Evolutionary conservation across 2,797 vertebrate species (phyloP).

Genomic region (Leptatherina wallacei): DNA sequence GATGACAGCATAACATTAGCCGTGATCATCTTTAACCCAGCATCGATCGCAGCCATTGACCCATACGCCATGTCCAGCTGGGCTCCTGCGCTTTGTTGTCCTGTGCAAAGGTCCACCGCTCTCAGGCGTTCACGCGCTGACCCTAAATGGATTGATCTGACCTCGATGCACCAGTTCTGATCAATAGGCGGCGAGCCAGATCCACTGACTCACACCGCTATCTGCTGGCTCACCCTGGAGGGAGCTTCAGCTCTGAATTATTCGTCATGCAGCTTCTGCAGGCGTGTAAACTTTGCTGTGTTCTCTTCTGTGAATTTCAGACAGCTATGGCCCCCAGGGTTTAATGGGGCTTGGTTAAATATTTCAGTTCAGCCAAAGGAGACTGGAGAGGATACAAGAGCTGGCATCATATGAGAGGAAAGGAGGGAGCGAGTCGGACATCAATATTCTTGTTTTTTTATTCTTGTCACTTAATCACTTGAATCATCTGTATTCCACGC

Average conservation of each 20-base stretch:
- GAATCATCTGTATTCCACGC: slow-evolving; percentile 13
- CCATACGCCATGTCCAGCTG: slow-evolving; percentile 37
- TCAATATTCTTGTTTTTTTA: slow-evolving; percentile 11
- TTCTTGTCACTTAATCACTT: slow-evolving; percentile 16
- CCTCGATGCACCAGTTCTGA: slow-evolving; percentile 54
- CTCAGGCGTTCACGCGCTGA: slow-evolving; percentile 28
- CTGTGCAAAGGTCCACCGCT: slow-evolving; percentile 8
- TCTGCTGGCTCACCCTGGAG: slow-evolving; percentile 36
- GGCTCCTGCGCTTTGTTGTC: slow-evolving; percentile 34
- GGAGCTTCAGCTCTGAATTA: slow-evolving; percentile 2
- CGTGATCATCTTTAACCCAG: slow-evolving; percentile 57
- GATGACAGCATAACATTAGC: slow-evolving; percentile 53
- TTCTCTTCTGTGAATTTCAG: slow-evolving; percentile 33
- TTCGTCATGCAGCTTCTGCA: slow-evolving; percentile 23
- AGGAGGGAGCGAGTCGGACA: slow-evolving; percentile 8
- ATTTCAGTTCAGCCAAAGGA: slow-evolving; percentile 44
- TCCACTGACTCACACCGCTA: slow-evolving; percentile 31
- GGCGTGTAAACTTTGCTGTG: slow-evolving; percentile 19
- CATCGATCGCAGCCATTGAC: slow-evolving; percentile 56
- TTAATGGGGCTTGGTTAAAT: slow-evolving; percentile 51
- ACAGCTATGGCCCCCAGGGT: slow-evolving; percentile 28
- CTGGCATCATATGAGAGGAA: slow-evolving; percentile 3
- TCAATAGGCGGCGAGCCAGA: slow-evolving; percentile 54
- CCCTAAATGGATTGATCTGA: slow-evolving; percentile 66
- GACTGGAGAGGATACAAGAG: slow-evolving; percentile 19